Evolutionary conservation across 2,113 vertebrate genomes (phyloP).

Genomic region (Cephalopterus ornatus): DNA sequence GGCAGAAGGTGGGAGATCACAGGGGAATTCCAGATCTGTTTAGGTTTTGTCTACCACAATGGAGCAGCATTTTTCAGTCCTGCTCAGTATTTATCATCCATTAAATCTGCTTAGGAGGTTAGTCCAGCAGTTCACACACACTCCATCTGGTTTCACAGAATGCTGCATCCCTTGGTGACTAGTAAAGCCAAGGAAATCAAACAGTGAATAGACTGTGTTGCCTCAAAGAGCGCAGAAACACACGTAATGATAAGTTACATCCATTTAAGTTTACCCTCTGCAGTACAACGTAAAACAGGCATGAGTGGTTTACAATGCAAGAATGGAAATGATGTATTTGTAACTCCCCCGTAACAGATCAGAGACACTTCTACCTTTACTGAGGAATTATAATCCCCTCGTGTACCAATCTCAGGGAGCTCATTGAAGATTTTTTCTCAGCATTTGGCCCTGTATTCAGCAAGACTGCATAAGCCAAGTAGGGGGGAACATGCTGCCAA

Average conservation of each 20-base stretch:
- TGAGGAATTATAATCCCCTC: background rate
- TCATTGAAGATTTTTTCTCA: background rate
- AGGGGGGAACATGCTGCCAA: background rate
- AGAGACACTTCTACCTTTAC: background rate
- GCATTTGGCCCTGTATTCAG: background rate
- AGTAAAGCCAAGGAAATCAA: conserved; percentile 29
- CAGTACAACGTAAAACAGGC: background rate
- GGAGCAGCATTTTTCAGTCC: conserved; percentile 8
- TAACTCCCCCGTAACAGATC: background rate
- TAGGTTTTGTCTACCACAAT: background rate
- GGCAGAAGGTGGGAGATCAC: background rate
- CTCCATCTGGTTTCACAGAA: conserved; percentile 33
- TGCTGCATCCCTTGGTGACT: background rate
- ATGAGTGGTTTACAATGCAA: background rate
- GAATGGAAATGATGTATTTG: background rate
- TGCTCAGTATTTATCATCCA: conserved; percentile 13
- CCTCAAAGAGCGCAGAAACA: background rate
- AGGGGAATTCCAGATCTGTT: background rate
- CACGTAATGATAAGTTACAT: background rate
- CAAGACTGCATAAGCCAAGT: background rate
- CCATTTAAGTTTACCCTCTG: background rate
- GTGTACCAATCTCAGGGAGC: background rate
- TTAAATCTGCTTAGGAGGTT: conserved; percentile 29
- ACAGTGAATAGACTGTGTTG: background rate
- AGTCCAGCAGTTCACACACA: background rate